A percentile compares a stretch with the other conserved stretches of the same genome.
Conservation (phyloP, 2,888 invertebrate genomes). For the Neoascia interrupta region DNA sequence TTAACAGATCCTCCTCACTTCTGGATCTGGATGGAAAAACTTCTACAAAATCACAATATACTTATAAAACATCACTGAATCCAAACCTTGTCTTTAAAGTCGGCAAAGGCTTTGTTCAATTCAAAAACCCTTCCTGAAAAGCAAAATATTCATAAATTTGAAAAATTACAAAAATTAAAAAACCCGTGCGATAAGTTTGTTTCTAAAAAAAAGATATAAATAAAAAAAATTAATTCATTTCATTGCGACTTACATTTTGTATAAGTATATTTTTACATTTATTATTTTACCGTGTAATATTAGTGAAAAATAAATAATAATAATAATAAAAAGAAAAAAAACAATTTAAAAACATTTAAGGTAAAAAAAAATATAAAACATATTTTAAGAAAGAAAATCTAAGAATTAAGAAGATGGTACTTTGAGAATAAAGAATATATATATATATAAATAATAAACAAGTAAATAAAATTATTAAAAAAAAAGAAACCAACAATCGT, state of each 20-base stretch:
- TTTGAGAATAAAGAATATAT: slow-evolving; percentile 64
- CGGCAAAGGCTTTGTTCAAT: neutral
- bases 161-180: slow-evolving; percentile 16
- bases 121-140: neutral
- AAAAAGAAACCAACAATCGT: slow-evolving; percentile 60
- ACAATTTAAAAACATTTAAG: slow-evolving; percentile 59
- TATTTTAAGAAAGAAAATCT: slow-evolving; percentile 50
- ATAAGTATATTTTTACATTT: slow-evolving; percentile 68
- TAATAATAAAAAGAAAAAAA: slow-evolving; percentile 9
- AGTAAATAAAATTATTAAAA: slow-evolving; percentile 62
- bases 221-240: slow-evolving; percentile 39
- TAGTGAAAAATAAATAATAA: slow-evolving; percentile 34
- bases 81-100: slow-evolving; percentile 20
- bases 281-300: slow-evolving; percentile 69
- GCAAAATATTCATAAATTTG: slow-evolving; percentile 10
- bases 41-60: slow-evolving; percentile 5
- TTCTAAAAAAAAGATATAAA: slow-evolving; percentile 4
- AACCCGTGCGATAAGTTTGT: slow-evolving; percentile 33
- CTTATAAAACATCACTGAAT: slow-evolving; percentile 42
- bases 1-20: neutral
- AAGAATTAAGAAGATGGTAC: slow-evolving; percentile 59
- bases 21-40: slow-evolving; percentile 9
- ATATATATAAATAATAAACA: slow-evolving; percentile 48
- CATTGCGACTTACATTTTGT: slow-evolving; percentile 65
- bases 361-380: neutral